Percentiles rank a stretch among this genome's conserved stretches.
phyloP scores from a whole-genome alignment of 2,797 vertebrate species.

The Myotis daubentonii region DNA sequence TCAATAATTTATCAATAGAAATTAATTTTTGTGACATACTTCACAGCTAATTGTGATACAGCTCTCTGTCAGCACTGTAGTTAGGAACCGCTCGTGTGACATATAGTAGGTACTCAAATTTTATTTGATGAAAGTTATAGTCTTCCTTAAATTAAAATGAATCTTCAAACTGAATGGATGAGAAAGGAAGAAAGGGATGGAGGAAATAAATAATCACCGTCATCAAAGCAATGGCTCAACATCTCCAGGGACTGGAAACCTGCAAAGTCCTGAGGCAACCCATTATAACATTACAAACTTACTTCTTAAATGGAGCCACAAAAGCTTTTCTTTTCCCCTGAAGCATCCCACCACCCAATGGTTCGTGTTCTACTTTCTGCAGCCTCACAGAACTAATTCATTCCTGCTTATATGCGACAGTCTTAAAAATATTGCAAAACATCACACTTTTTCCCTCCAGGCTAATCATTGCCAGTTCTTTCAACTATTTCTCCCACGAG shows the following conservation, averaged over 20 bases:
- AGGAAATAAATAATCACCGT: background rate
- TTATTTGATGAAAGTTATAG: background rate
- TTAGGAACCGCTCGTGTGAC: background rate
- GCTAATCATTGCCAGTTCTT: slow-evolving; percentile 5
- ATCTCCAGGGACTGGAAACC: background rate
- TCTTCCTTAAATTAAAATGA: background rate
- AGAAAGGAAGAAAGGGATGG: background rate
- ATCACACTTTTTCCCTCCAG: background rate
- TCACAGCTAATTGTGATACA: slow-evolving; percentile 5
- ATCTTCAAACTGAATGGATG: background rate
- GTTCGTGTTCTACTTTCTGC: background rate
- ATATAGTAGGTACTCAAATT: background rate
- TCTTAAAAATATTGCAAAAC: slow-evolving; percentile 30
- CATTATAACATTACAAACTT: background rate
- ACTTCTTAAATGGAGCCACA: background rate
- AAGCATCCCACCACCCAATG: background rate
- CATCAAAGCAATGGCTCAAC: background rate
- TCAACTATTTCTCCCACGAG: background rate
- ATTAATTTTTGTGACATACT: background rate
- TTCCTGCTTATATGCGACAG: background rate
- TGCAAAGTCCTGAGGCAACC: background rate
- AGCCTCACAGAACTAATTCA: background rate
- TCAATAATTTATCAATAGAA: slow-evolving; percentile 12
- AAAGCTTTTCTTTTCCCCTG: background rate
- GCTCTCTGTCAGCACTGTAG: background rate